Evolutionary conservation across 2,888 invertebrate species (phyloP).

Genomic region (Philhelius pedissequus): DNA sequence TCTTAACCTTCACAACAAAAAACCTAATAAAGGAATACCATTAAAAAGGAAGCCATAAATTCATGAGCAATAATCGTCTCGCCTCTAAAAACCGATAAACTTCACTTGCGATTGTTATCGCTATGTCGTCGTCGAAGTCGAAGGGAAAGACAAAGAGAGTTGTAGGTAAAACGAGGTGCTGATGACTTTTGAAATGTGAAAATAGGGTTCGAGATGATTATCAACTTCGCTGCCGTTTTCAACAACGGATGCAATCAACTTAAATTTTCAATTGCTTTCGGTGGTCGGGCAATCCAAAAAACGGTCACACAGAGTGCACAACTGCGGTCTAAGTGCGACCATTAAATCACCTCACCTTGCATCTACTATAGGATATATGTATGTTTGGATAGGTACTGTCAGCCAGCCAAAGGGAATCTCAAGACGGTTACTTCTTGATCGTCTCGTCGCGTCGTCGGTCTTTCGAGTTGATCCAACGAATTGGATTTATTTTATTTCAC

Average conservation of each 20-base stretch:
- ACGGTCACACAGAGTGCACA: slow-evolving; percentile 41
- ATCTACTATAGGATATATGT: slow-evolving; percentile 34
- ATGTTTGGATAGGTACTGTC: too few species aligned
- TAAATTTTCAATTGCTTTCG: slow-evolving; percentile 51
- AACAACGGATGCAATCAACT: slow-evolving; percentile 42
- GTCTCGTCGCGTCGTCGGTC: not conserved
- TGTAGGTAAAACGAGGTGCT: not conserved
- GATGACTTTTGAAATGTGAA: slow-evolving; percentile 13
- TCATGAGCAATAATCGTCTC: slow-evolving; percentile 41
- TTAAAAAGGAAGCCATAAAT: slow-evolving; percentile 57
- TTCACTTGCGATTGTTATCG: slow-evolving; percentile 43
- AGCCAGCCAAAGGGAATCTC: not conserved
- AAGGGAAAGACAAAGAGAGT: not conserved
- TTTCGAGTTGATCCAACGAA: slow-evolving; percentile 25
- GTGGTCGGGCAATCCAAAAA: slow-evolving; percentile 2
- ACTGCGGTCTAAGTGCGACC: slow-evolving; percentile 45
- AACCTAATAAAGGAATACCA: not conserved
- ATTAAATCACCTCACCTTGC: slow-evolving; percentile 54
- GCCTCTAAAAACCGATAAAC: slow-evolving; percentile 35
- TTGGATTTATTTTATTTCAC: slow-evolving; percentile 49
- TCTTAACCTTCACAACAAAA: not conserved
- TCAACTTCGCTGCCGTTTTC: slow-evolving; percentile 39
- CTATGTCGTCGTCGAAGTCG: slow-evolving; percentile 1
- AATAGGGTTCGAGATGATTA: slow-evolving; percentile 40
- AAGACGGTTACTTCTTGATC: slow-evolving; percentile 7